Evolutionary conservation across 2,797 vertebrate species (phyloP).

Genomic region (Melanotaenia trifasciata): DNA sequence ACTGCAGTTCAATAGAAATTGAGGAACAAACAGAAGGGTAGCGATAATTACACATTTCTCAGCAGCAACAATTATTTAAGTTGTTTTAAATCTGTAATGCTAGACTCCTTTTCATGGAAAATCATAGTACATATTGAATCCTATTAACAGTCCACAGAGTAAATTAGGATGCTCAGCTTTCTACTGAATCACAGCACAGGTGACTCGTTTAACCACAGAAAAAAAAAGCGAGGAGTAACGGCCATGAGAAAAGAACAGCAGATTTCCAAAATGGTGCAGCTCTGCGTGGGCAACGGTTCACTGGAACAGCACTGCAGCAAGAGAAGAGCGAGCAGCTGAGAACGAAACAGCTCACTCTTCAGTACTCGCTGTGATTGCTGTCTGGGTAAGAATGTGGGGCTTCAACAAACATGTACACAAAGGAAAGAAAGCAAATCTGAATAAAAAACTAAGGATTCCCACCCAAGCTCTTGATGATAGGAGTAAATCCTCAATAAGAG

Average conservation of each 20-base stretch:
- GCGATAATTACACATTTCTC: slow-evolving; percentile 48
- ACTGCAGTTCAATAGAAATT: slow-evolving; percentile 4
- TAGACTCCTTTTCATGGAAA: not conserved
- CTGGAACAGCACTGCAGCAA: slow-evolving; percentile 62
- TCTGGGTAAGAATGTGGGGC: slow-evolving; percentile 17
- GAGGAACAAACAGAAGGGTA: slow-evolving; percentile 19
- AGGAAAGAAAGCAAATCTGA: slow-evolving; percentile 17
- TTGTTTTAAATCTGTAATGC: slow-evolving; percentile 12
- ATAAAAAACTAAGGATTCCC: not conserved
- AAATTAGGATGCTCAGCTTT: slow-evolving; percentile 14
- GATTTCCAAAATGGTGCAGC: slow-evolving; percentile 78
- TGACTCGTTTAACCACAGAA: slow-evolving; percentile 42
- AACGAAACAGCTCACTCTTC: slow-evolving; percentile 42
- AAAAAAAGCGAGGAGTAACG: slow-evolving; percentile 37
- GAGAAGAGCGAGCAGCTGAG: slow-evolving; percentile 60
- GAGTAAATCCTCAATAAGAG: not conserved
- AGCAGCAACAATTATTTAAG: slow-evolving; percentile 19
- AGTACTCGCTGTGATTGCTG: slow-evolving; percentile 16
- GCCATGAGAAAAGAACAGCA: slow-evolving; percentile 54
- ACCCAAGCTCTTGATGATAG: not conserved
- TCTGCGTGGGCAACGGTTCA: slow-evolving; percentile 72
- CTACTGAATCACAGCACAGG: slow-evolving; percentile 16
- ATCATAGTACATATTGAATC: not conserved
- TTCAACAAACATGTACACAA: not conserved
- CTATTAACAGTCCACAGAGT: not conserved